Conservation (phyloP, 2,888 invertebrate species). For the Hartigia nigra region DNA sequence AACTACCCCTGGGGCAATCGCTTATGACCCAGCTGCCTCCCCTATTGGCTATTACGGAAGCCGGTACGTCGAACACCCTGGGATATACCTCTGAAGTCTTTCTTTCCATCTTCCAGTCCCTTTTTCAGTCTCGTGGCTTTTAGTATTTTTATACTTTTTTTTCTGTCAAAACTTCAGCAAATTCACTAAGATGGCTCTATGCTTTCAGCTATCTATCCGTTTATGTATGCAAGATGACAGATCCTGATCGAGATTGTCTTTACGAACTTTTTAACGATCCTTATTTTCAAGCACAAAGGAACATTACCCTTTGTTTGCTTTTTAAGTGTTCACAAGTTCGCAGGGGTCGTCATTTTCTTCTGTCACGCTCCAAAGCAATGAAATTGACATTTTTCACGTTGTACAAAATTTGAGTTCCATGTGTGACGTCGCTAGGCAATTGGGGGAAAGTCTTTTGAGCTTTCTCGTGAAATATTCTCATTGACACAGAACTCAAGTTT, state of each 20-base stretch:
- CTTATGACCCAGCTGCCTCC: slow-evolving; percentile 13
- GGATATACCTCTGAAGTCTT: not conserved
- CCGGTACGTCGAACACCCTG: not conserved
- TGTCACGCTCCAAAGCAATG: not conserved
- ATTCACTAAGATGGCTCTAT: not conserved
- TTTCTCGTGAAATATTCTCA: not conserved
- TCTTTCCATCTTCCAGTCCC: not conserved
- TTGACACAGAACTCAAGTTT: not conserved
- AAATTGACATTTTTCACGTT: not conserved
- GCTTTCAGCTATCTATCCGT: not conserved
- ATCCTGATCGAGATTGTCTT: not conserved
- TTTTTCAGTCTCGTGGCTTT: not conserved
- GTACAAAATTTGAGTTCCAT: not conserved
- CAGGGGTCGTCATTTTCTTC: not conserved
- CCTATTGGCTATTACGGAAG: not conserved
- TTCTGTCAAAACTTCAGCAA: not conserved
- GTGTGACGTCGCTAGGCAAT: not conserved
- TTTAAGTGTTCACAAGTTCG: not conserved
- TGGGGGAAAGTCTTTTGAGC: not conserved
- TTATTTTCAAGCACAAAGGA: not conserved
- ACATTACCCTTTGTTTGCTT: not conserved
- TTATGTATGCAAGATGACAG: not conserved
- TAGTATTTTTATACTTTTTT: not conserved
- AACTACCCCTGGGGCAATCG: slow-evolving; percentile 22
- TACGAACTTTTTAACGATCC: not conserved